Evolutionary conservation across 2,888 invertebrate genomes (phyloP), one percentile per base, ranked within the genome.

Genomic region (Gnatocerus cornutus): DNA sequence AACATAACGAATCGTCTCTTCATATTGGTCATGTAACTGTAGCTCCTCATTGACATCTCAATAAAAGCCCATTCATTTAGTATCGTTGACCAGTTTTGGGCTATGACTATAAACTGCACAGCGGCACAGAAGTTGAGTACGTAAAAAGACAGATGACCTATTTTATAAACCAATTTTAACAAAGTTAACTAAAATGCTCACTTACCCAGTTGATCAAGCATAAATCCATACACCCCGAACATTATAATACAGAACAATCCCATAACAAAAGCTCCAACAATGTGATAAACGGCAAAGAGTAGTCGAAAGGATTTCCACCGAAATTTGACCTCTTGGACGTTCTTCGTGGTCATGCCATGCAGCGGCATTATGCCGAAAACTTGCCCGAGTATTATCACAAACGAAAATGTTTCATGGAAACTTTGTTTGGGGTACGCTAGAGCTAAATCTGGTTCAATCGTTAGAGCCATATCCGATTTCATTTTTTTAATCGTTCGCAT

Each of bases 311-410:
- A 80, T 9, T 70, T 66, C 80, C 80, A 80, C 50, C 77, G 74
- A 48, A 82, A 82, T 39, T 75, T 71, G 1, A 80, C 73, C 14
- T 77, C 71, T 21, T 75, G 66, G 14, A 76, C 59, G 52, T 76
- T 74, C 45, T 71, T 71, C 5, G 66, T 43, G 6, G 69, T 73
- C 1, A 79, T 65, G 3, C 76, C 75, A 30, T 75, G 68, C 13
- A 83, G 50, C 4, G 83, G 83, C 81, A 83, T 81, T 9, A 81
- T 74, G 0, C 80, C 83, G 59, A 82, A 82, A 59, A 77, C 77
- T 69, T 82, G 82, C 0, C 78, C 80, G 45, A 80, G 69, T 13
- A 77, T 62, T 13, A 83, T 61, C 7, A 79, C 74, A 59, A 78
- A 81, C n/a, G 77, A 74, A 21, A 82, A 75, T 30, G 73, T 76